phyloP scores from a whole-genome alignment of 2,888 invertebrate genomes.

The Xestia xanthographa region DNA sequence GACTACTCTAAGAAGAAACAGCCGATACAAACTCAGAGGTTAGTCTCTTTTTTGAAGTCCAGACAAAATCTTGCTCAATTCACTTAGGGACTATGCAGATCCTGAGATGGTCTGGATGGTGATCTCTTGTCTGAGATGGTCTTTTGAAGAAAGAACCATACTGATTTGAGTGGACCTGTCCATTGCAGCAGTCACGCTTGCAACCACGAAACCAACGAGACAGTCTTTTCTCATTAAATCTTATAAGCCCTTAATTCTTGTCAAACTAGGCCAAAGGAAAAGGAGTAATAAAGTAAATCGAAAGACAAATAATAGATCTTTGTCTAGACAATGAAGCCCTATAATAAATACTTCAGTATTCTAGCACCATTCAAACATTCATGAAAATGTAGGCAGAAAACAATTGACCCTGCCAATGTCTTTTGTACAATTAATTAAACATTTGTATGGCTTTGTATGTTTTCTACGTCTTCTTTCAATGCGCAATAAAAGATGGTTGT shows the following conservation, averaged over 20 bases:
- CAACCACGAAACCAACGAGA: no score
- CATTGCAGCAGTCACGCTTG: not conserved
- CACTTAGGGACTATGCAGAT: no score
- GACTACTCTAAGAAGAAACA: no score
- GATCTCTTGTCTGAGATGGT: no score
- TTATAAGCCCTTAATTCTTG: not conserved
- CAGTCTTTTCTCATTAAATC: not conserved
- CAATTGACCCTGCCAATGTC: conserved; percentile 4
- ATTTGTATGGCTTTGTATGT: conserved; percentile 28
- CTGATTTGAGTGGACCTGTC: no score
- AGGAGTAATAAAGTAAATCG: not conserved
- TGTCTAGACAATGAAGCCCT: conserved; percentile 30
- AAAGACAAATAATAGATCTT: not conserved
- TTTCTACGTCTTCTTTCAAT: not conserved
- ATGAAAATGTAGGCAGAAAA: not conserved
- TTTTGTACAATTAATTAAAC: conserved; percentile 21
- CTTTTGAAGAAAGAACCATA: no score
- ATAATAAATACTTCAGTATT: not conserved
- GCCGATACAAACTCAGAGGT: no score
- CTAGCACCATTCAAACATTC: no score
- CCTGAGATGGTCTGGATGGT: no score
- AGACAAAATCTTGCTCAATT: no score
- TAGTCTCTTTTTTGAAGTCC: no score
- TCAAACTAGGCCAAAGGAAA: not conserved
- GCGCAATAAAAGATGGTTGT: not conserved